Base-by-base conservation (phyloP, 2,797 vertebrate genomes). In the Mareca strepera region DNA sequence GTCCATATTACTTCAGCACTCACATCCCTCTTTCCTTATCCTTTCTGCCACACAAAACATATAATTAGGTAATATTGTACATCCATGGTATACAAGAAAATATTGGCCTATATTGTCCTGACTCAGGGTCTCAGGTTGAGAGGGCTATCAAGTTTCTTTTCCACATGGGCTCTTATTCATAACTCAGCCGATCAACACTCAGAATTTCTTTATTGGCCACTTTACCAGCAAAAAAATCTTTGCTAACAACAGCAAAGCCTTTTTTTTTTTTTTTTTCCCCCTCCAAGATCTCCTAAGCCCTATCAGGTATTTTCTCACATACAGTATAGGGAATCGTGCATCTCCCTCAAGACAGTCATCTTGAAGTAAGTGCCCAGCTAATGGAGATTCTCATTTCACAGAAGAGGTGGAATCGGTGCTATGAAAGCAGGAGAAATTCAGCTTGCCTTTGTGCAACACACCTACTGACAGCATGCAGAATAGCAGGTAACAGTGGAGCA, bases 1-100 rank as follows among this genome's bases (percentile, higher is more conserved):
- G 89, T 62, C 53, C 88, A 39, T 63, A 76, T 78, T 76, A 82
- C 77, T 94, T 33, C 66, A 79, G 74, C 60, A 56, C 53, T 85
- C 66, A 31, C 63, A 80, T 76, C 56, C 77, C 82, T 85, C 89
- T 82, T 86, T 26, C 62, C 70, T 79, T 75, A 56, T 25, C 41
- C 56, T 68, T 80, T 43, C n/a, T 72, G 78, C 82, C 56, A 48
- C 62, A 20, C 25, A 21, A 75, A 68, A 94, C 59, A 43, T 28
- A 83, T 68, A 78, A 70, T 63, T 72, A 88, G 6, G 39, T 53
- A 64, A 43, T 62, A 9, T 7, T 56, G 29, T 35, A 46, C 31
- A 31, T 82, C 80, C 60, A 28, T 8, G n/a, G 31, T 20, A 31
- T 33, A 82, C 79, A 48, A 73, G 73, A 37, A 73, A 89, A 83